phyloP scores from a whole-genome alignment of 2,888 invertebrate genomes.

The Pheosia gnoma region DNA sequence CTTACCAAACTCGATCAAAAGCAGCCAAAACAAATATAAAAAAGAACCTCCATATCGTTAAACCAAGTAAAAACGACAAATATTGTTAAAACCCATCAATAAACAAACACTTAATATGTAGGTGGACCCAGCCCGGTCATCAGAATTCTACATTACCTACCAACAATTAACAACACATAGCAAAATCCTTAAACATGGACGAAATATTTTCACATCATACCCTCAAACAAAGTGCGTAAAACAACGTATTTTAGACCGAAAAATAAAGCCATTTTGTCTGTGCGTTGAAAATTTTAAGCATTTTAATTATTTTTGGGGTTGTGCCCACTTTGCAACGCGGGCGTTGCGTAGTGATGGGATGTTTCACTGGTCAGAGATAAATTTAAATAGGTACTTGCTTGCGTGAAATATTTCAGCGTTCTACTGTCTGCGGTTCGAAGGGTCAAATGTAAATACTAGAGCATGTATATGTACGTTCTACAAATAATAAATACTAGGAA shows the following conservation, averaged over 20 bases:
- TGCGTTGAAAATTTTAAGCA: constrained; percentile 5
- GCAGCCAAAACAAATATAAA: too few relatives aligned
- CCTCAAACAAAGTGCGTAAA: constrained; percentile 18
- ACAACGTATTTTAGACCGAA: background rate
- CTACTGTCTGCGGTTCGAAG: background rate
- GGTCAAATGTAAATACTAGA: background rate
- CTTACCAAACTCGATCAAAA: too few relatives aligned
- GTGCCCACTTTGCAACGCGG: constrained; percentile 10
- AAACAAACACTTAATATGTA: too few relatives aligned
- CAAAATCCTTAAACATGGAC: background rate
- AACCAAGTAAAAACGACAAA: too few relatives aligned
- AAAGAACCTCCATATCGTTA: too few relatives aligned
- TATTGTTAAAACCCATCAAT: too few relatives aligned
- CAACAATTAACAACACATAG: too few relatives aligned
- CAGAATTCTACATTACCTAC: too few relatives aligned
- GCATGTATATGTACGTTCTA: background rate
- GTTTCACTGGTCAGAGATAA: background rate
- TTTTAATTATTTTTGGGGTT: constrained; percentile 21
- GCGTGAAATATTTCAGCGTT: background rate
- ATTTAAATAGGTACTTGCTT: background rate
- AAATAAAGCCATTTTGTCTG: constrained; percentile 13
- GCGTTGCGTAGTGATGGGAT: constrained; percentile 1
- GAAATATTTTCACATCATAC: constrained; percentile 14
- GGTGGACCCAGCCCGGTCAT: too few relatives aligned
- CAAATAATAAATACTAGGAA: background rate